These are phyloP conservation scores for Nixonia krombeini DNA, from an alignment of 1,140 invertebrate genomes.

Conservation along the genomic window DNA sequence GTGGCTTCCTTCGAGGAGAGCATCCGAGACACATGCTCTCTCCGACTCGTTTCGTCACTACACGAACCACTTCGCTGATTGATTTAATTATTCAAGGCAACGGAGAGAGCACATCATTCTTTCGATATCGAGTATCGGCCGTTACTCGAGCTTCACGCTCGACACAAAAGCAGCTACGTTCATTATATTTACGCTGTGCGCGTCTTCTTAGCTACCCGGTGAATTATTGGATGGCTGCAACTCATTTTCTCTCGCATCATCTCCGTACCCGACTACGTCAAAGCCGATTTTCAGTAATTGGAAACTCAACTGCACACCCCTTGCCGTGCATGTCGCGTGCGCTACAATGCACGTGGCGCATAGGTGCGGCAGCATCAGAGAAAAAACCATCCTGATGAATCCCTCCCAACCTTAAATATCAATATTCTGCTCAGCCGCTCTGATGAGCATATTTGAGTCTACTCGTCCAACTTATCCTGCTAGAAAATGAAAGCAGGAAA, in stretches of 20 bases:
- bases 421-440: too few species aligned
- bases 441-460: not conserved
- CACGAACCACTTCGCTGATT: too few species aligned
- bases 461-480: too few species aligned
- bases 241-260: constrained; percentile 44
- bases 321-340: constrained; percentile 41
- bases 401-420: not conserved
- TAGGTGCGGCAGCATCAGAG: too few species aligned
- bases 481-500: too few species aligned
- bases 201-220: constrained; percentile 22
- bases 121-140: too few species aligned
- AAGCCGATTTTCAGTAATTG: constrained; percentile 57
- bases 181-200: constrained; percentile 30
- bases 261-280: constrained; percentile 39
- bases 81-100: too few species aligned
- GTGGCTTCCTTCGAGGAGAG: constrained; percentile 40
- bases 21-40: too few species aligned
- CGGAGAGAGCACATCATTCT: too few species aligned
- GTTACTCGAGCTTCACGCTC: constrained; percentile 24
- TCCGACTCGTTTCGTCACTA: too few species aligned
- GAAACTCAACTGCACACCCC: constrained; percentile 46
- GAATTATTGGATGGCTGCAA: constrained; percentile 26
- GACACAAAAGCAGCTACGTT: too few species aligned
- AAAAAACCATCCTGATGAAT: too few species aligned
- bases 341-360: constrained; percentile 53